Evolutionary conservation across 2,113 vertebrate genomes (phyloP).

Genomic region (Spilogale gracilis): DNA sequence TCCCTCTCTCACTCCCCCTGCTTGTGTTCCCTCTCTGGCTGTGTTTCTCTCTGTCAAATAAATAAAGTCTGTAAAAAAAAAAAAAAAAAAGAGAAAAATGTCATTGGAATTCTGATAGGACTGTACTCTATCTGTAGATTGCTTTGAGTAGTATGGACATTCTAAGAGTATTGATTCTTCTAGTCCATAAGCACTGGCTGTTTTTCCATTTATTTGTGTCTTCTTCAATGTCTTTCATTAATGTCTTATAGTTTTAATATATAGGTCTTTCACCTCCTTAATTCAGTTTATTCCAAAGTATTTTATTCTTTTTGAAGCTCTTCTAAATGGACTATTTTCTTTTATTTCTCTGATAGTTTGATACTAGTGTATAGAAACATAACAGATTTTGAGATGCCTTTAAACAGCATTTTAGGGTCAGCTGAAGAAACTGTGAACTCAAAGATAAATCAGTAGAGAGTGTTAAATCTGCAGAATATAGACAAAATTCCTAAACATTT

Average conservation of each 20-base stretch:
- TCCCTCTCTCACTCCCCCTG: too few relatives aligned
- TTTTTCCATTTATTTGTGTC: neutral
- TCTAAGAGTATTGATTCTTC: neutral
- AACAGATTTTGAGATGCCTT: neutral
- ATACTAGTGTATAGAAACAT: neutral
- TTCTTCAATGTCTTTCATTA: neutral
- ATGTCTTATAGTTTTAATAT: neutral
- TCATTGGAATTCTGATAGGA: neutral
- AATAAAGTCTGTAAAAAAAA: too few relatives aligned
- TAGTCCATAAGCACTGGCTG: neutral
- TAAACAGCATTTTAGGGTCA: slow-evolving; percentile 1
- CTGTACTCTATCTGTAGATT: neutral
- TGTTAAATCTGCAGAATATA: neutral
- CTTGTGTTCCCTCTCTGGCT: too few relatives aligned
- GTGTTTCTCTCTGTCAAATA: too few relatives aligned
- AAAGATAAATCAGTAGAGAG: neutral
- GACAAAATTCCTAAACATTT: neutral
- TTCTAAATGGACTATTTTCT: neutral
- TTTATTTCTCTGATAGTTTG: neutral
- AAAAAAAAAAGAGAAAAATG: neutral
- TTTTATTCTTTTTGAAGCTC: neutral
- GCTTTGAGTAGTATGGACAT: neutral
- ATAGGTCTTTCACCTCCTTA: neutral
- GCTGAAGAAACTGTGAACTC: neutral
- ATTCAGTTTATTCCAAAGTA: neutral